Conservation (phyloP, 1,140 invertebrate species). For the Zaprionus ghesquierei region DNA sequence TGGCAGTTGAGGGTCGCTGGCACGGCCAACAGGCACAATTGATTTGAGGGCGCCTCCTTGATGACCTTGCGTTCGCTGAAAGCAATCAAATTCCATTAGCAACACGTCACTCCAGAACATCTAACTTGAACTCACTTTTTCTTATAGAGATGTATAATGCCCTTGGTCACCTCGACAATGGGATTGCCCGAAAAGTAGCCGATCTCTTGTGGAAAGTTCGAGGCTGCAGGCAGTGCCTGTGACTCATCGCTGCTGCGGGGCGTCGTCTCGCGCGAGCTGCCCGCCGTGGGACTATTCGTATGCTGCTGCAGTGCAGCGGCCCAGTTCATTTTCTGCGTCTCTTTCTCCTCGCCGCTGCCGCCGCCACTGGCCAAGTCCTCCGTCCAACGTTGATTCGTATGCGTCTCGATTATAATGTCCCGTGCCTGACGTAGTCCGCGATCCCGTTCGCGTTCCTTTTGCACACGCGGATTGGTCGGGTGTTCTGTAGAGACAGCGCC, state of each 20-base stretch:
- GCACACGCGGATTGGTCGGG: constrained; percentile 75
- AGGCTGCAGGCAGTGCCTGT: constrained; percentile 38
- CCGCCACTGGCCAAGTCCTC: constrained; percentile 36
- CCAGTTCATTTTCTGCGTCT: constrained; percentile 69
- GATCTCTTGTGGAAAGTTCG: constrained; percentile 85
- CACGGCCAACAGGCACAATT: constrained; percentile 95
- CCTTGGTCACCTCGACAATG: constrained; percentile 96
- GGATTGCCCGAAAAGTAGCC: constrained; percentile 98
- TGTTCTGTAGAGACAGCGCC: constrained; percentile 77
- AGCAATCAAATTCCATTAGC: not conserved
- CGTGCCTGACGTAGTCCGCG: constrained; percentile 85
- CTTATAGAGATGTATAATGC: constrained; percentile 97
- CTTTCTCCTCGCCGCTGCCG: not conserved
- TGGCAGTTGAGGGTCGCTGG: constrained; percentile 96
- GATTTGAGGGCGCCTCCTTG: constrained; percentile 89
- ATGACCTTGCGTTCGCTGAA: constrained; percentile 86
- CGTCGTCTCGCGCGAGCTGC: constrained; percentile 82
- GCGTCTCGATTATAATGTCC: constrained; percentile 87
- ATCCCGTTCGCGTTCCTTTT: constrained; percentile 82
- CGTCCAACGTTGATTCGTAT: constrained; percentile 84
- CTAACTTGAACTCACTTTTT: constrained; percentile 88
- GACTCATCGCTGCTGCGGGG: constrained; percentile 78
- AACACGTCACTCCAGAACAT: not conserved
- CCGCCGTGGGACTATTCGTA: constrained; percentile 64
- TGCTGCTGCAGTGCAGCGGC: constrained; percentile 70